These are phyloP conservation scores for Drosophila bocki DNA, from an alignment of 1,140 invertebrate genomes.

Conservation along the genomic window DNA sequence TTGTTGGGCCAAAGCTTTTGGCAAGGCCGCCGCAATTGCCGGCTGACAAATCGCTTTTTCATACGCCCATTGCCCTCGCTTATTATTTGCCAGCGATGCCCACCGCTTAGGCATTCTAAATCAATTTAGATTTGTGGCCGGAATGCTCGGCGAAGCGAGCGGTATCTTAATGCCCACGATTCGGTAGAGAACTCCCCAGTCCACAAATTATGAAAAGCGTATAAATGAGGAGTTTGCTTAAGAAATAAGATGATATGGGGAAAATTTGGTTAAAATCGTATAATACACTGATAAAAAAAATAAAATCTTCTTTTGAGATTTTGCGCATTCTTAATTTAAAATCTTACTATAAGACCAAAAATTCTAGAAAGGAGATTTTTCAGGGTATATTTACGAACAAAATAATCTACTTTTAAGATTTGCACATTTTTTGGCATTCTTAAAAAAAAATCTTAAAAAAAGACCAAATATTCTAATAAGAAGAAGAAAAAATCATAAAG, in stretches of 20 bases:
- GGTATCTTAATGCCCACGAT: constrained; percentile 17
- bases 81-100: constrained; percentile 34
- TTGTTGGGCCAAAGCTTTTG: constrained; percentile 38
- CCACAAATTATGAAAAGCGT: not conserved
- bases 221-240: not conserved
- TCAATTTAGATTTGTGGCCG: constrained; percentile 37
- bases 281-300: no score
- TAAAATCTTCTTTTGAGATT: no score
- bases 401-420: no score
- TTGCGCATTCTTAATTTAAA: no score
- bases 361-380: no score
- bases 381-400: no score
- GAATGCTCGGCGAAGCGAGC: constrained; percentile 14
- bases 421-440: no score
- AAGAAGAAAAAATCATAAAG: no score
- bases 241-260: no score
- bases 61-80: constrained; percentile 44
- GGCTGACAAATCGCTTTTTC: constrained; percentile 42
- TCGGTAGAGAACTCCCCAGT: not conserved
- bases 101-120: constrained; percentile 34
- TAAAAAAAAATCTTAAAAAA: no score
- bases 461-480: no score
- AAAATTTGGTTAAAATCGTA: not conserved
- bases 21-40: constrained; percentile 20
- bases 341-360: no score